Evolutionary conservation across 2,888 invertebrate genomes (phyloP).

Genomic region (Pseudococcus jackbeardsleyi): DNA sequence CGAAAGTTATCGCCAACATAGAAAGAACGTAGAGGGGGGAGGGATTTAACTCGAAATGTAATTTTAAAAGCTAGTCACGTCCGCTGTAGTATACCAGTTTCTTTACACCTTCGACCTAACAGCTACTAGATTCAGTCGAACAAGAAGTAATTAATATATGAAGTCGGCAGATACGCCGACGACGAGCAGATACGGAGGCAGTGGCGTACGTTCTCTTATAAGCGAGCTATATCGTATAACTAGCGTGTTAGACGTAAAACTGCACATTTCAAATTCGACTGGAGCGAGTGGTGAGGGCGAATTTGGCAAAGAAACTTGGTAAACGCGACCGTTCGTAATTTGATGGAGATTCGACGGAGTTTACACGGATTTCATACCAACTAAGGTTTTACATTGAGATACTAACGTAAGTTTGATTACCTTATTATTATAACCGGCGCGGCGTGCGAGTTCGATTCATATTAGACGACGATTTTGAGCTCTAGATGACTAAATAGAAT

Average conservation of each 20-base stretch:
- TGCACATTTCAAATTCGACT: conserved; percentile 58
- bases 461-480: conserved; percentile 21
- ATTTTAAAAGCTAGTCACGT: conserved; percentile 56
- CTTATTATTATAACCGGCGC: conserved; percentile 55
- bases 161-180: neutral
- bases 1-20: conserved; percentile 54
- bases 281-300: neutral
- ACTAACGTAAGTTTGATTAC: conserved; percentile 56
- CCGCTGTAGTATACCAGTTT: conserved; percentile 56
- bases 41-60: conserved; percentile 49
- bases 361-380: conserved; percentile 60
- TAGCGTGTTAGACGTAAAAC: neutral
- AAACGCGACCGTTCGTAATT: conserved; percentile 55
- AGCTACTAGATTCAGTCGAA: conserved; percentile 58
- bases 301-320: conserved; percentile 47
- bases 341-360: conserved; percentile 60
- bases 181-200: neutral
- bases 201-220: neutral
- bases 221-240: neutral
- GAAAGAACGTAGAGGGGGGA: conserved; percentile 56
- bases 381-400: conserved; percentile 54
- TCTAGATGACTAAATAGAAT: neutral
- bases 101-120: conserved; percentile 56
- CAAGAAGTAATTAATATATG: conserved; percentile 64
- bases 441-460: neutral